phyloP scores from a whole-genome alignment of 1,140 invertebrate species.

The Sminthurinus signatus region DNA sequence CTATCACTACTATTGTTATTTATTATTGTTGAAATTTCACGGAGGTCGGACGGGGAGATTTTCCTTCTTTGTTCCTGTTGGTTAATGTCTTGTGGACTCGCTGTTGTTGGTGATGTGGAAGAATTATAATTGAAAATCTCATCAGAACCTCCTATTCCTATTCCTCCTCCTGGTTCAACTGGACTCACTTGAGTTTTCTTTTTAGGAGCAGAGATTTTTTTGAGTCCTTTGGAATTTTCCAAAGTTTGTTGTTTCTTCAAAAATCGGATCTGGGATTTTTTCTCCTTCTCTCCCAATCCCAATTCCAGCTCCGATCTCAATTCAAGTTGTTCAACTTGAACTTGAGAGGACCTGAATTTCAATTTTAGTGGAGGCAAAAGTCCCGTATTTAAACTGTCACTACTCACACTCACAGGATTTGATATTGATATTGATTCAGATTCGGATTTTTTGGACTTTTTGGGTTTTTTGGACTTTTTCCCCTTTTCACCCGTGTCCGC shows the following conservation, averaged over 20 bases:
- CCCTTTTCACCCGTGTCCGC: background rate
- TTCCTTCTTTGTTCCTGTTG: background rate
- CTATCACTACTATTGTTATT: background rate
- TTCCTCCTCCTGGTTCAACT: background rate
- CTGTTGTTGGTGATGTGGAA: background rate
- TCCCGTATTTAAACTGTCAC: background rate
- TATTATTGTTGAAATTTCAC: background rate
- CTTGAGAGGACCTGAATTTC: constrained; percentile 11
- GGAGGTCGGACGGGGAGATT: background rate
- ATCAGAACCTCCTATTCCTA: background rate
- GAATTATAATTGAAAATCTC: background rate
- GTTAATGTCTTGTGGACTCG: no score
- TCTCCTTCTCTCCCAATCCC: no score
- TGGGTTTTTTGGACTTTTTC: no score
- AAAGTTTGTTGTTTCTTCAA: no score
- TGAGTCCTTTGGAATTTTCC: background rate
- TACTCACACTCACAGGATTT: background rate
- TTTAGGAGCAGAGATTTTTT: background rate
- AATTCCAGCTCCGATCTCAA: background rate
- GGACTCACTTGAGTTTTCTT: background rate
- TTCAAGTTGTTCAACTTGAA: background rate
- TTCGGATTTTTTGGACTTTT: no score
- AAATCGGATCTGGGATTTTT: no score
- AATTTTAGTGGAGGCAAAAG: background rate
- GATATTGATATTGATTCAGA: no score